phyloP scores from a whole-genome alignment of 2,888 invertebrate genomes.

The Dryobota labecula region DNA sequence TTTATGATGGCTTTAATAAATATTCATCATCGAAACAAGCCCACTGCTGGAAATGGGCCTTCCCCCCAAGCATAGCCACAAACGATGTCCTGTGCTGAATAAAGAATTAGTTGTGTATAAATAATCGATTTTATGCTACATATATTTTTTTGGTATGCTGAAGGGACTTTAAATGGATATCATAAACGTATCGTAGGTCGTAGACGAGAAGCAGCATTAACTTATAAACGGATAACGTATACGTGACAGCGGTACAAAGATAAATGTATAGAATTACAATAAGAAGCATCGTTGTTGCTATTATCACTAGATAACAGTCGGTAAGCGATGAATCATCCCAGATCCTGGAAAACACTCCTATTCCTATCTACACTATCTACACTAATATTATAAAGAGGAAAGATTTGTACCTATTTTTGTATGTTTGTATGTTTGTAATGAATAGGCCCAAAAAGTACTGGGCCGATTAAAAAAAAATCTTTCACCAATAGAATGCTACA shows the following conservation, averaged over 20 bases:
- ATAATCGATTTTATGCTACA: background rate
- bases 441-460: no score
- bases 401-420: no score
- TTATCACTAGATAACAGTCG: background rate
- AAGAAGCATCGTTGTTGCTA: background rate
- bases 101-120: background rate
- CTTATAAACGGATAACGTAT: background rate
- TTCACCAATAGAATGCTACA: no score
- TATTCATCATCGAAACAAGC: no score
- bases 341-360: background rate
- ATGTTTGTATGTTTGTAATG: no score
- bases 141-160: background rate
- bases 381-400: no score
- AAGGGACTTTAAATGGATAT: background rate
- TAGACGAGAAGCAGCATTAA: background rate
- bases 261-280: background rate
- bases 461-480: no score
- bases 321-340: background rate
- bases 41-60: no score
- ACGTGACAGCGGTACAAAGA: constrained; percentile 1
- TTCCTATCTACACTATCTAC: no score
- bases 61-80: background rate
- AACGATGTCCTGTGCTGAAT: no score
- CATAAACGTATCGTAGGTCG: background rate
- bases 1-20: no score